A percentile compares a stretch with the other conserved stretches of the same genome.
phyloP scores from a whole-genome alignment of 92 coral and sea anemone species.

The Porites lobata region DNA sequence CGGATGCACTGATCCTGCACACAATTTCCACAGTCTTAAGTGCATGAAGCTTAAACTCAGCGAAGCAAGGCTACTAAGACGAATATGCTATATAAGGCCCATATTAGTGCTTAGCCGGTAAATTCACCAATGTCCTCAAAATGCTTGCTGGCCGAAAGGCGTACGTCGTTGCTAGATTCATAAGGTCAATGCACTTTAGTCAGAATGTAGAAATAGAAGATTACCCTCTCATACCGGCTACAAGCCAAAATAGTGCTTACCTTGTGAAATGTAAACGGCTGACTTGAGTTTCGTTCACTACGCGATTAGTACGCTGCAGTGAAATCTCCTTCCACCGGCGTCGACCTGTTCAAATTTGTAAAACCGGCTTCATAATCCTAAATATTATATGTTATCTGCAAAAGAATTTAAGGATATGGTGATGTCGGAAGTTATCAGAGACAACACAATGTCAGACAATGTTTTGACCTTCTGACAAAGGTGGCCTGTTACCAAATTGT shows the following conservation, averaged over 20 bases:
- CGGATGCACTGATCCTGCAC: too few relatives aligned
- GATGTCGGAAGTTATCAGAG: slow-evolving; percentile 51
- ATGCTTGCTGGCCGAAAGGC: not conserved
- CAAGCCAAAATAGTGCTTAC: too few relatives aligned
- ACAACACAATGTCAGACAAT: slow-evolving; percentile 22
- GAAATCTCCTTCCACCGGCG: not conserved
- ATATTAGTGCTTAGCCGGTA: too few relatives aligned
- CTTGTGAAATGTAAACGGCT: not conserved
- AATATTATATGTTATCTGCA: slow-evolving; percentile 21
- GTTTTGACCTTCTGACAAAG: slow-evolving; percentile 33
- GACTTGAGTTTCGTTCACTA: not conserved
- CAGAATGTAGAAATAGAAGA: not conserved
- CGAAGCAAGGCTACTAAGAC: too few relatives aligned
- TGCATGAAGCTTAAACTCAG: too few relatives aligned
- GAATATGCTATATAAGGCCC: too few relatives aligned
- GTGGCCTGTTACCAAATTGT: slow-evolving; percentile 37
- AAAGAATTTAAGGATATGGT: slow-evolving; percentile 46
- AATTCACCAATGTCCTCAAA: not conserved
- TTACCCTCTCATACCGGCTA: too few relatives aligned
- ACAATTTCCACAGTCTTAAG: too few relatives aligned
- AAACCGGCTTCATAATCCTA: not conserved
- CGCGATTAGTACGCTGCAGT: not conserved
- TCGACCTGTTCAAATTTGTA: not conserved
- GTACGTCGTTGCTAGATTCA: not conserved
- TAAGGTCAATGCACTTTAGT: not conserved